A percentile compares a stretch with the other conserved stretches of the same genome.
phyloP scores from a whole-genome alignment of 2,888 invertebrate genomes.

The Tetragonula carbonaria region DNA sequence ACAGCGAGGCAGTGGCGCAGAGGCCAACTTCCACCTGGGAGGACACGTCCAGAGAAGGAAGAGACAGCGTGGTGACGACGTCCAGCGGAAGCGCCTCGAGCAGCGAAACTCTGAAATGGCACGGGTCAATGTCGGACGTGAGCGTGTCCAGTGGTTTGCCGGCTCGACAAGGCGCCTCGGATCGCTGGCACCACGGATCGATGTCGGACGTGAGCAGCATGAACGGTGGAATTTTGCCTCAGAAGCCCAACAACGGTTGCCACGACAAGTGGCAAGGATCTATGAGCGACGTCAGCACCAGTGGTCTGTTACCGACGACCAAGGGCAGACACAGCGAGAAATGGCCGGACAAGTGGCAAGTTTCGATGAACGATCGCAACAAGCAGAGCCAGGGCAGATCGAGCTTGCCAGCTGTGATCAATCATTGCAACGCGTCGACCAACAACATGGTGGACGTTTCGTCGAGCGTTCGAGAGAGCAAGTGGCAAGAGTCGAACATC shows the following conservation, averaged over 20 bases:
- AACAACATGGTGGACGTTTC: conserved; percentile 69
- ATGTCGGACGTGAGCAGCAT: conserved; percentile 81
- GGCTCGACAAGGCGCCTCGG: conserved; percentile 67
- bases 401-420: conserved; percentile 73
- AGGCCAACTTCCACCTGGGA: conserved; percentile 84
- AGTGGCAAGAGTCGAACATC: conserved; percentile 78
- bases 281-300: conserved; percentile 87
- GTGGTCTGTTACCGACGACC: conserved; percentile 56
- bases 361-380: conserved; percentile 79
- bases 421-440: conserved; percentile 67
- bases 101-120: conserved; percentile 92
- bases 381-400: conserved; percentile 69
- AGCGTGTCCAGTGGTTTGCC: conserved; percentile 84
- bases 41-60: conserved; percentile 84
- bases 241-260: conserved; percentile 68
- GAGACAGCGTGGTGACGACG: conserved; percentile 88
- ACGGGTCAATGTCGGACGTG: conserved; percentile 86
- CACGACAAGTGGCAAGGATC: conserved; percentile 86
- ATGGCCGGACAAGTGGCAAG: conserved; percentile 79
- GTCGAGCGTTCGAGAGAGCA: conserved; percentile 68
- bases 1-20: conserved; percentile 86
- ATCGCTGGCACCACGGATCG: conserved; percentile 80
- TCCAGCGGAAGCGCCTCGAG: conserved; percentile 88
- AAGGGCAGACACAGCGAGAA: conserved; percentile 68
- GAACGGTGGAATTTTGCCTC: conserved; percentile 71